phyloP scores from a whole-genome alignment of 2,888 invertebrate genomes.

The Monoplex corrugatus region DNA sequence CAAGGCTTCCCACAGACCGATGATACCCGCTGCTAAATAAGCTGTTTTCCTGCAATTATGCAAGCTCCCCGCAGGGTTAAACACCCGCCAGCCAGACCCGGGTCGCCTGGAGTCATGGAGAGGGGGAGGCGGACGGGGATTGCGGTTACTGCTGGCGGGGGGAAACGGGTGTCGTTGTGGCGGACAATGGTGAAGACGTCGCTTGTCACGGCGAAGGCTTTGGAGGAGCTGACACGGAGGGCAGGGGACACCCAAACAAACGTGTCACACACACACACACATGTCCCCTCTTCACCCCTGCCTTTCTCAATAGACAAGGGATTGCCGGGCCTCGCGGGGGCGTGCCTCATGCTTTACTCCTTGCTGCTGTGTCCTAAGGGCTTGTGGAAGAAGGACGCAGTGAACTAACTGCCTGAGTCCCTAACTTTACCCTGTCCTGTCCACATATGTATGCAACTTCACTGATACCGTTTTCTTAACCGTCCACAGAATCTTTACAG shows the following conservation, averaged over 20 bases:
- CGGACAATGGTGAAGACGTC: neutral
- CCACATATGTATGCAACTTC: no score
- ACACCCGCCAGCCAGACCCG: conserved; percentile 6
- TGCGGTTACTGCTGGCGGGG: neutral
- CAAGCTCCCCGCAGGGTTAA: conserved; percentile 48
- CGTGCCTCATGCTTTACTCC: no score
- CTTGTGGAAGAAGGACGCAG: no score
- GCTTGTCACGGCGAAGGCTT: neutral
- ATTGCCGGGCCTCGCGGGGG: no score
- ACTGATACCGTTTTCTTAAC: no score
- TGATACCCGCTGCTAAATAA: conserved; percentile 42
- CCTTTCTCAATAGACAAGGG: neutral
- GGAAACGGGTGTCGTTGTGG: neutral
- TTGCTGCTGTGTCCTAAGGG: no score
- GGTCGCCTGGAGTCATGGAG: neutral
- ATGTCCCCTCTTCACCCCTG: conserved; percentile 29
- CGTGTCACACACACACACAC: conserved; percentile 41
- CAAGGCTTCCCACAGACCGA: neutral
- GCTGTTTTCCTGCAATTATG: conserved; percentile 48
- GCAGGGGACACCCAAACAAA: conserved; percentile 37
- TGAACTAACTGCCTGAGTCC: no score
- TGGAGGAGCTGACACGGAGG: conserved; percentile 9
- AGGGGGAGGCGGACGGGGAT: neutral
- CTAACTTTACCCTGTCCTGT: no score
- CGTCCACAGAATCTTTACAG: no score